Percentiles rank a stretch among this genome's conserved stretches.
Conservation (phyloP, 2,888 invertebrate species). For the Sphinx pinastri region DNA sequence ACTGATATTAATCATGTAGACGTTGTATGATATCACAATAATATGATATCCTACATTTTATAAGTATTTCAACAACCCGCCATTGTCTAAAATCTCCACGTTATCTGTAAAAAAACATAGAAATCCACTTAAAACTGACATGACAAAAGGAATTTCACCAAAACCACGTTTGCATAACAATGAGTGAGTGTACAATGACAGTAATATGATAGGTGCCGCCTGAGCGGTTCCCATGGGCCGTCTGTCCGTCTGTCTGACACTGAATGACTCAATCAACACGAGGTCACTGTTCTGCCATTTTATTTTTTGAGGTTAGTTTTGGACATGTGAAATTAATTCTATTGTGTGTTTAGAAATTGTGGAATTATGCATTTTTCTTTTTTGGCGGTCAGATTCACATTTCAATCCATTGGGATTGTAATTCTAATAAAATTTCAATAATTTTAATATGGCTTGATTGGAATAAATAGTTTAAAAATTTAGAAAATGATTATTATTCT, state of each 20-base stretch:
- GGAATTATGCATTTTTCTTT: neutral
- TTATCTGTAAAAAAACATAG: constrained; percentile 13
- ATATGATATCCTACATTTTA: no score
- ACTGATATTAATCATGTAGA: no score
- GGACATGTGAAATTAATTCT: constrained; percentile 23
- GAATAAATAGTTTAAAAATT: no score
- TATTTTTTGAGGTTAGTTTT: constrained; percentile 38
- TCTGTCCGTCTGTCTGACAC: constrained; percentile 49
- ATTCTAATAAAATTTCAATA: no score
- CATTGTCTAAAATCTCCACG: neutral
- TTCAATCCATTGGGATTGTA: neutral
- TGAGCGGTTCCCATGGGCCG: constrained; percentile 52
- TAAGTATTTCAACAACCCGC: no score
- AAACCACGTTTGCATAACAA: constrained; percentile 31
- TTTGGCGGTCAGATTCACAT: neutral
- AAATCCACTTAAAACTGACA: constrained; percentile 18
- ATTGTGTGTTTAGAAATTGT: neutral
- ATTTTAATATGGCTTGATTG: no score
- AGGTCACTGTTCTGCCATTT: constrained; percentile 49
- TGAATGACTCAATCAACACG: constrained; percentile 57
- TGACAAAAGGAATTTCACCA: constrained; percentile 22
- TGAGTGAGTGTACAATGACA: constrained; percentile 34
- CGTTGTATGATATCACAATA: no score
- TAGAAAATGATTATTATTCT: no score
- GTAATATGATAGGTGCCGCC: constrained; percentile 39